Conservation (phyloP, 2,797 vertebrate genomes). For the Pangasius djambal region DNA sequence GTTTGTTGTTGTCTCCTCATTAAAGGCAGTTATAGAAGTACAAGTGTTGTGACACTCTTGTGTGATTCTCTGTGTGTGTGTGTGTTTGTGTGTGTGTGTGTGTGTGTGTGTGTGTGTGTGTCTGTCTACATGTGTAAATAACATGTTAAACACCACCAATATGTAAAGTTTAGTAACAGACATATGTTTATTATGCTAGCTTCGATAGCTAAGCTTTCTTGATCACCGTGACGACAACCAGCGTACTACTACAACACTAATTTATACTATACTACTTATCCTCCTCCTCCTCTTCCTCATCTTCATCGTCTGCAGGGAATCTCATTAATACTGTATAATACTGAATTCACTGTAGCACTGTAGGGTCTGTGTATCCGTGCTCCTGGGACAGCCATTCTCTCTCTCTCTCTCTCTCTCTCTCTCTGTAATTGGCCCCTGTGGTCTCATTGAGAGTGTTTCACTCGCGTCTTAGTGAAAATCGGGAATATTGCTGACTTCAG, state of each 20-base stretch:
- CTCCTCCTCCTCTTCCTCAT: neutral
- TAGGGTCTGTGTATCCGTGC: neutral
- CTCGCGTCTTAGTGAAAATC: neutral
- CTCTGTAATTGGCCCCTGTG: slow-evolving; percentile 18
- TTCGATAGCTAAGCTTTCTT: neutral
- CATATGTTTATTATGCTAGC: neutral
- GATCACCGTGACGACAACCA: neutral
- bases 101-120: neutral
- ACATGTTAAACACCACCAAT: neutral
- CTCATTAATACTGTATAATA: neutral
- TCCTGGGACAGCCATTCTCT: neutral
- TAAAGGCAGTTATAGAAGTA: neutral
- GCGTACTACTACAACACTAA: neutral
- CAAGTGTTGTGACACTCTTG: too few relatives aligned
- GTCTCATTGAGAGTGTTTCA: neutral
- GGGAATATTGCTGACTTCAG: slow-evolving; percentile 21
- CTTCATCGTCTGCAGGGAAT: neutral
- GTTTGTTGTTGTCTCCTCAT: too few relatives aligned
- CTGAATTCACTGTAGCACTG: neutral
- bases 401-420: neutral
- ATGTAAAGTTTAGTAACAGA: neutral
- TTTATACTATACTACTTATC: neutral
- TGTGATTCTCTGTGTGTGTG: too few relatives aligned
- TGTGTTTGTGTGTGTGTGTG: neutral
- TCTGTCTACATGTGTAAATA: too few relatives aligned